phyloP scores from a whole-genome alignment of 2,113 vertebrate species.

The Furnarius figulus region DNA sequence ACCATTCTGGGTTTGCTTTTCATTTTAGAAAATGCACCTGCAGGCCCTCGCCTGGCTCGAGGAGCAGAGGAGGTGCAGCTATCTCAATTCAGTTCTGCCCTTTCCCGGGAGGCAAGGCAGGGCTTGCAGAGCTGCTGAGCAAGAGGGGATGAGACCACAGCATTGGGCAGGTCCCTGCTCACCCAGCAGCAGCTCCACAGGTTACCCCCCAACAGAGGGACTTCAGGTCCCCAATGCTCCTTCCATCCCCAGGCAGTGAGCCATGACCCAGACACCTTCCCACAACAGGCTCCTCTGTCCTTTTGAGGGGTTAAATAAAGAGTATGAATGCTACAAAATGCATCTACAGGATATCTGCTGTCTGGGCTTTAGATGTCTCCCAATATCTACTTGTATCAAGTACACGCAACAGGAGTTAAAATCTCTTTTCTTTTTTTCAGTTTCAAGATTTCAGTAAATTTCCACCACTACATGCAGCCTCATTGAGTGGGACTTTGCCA shows the following conservation, averaged over 20 bases:
- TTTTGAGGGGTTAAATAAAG: rapidly evolving
- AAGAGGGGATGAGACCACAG: not conserved
- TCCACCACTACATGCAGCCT: not conserved
- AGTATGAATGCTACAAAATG: not conserved
- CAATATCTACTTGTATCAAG: not conserved
- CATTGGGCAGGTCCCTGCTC: not conserved
- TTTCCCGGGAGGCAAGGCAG: not conserved
- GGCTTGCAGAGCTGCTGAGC: not conserved
- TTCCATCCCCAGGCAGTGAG: rapidly evolving
- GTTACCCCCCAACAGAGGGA: rapidly evolving
- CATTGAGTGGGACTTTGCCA: not conserved
- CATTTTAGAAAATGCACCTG: not conserved
- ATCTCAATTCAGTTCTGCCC: rapidly evolving
- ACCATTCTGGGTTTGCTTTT: not conserved
- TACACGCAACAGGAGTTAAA: not conserved
- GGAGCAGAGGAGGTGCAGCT: not conserved
- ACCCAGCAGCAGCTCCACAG: not conserved
- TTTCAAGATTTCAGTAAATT: not conserved
- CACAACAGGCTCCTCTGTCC: not conserved
- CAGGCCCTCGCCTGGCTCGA: rapidly evolving
- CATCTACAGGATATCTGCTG: not conserved
- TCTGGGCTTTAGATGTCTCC: not conserved
- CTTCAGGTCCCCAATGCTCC: rapidly evolving
- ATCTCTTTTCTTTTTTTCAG: too few relatives aligned
- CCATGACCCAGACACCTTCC: rapidly evolving